Evolutionary conservation across 2,113 vertebrate genomes (phyloP), one percentile per base, ranked within the genome.

Genomic region (Candoia aspera): DNA sequence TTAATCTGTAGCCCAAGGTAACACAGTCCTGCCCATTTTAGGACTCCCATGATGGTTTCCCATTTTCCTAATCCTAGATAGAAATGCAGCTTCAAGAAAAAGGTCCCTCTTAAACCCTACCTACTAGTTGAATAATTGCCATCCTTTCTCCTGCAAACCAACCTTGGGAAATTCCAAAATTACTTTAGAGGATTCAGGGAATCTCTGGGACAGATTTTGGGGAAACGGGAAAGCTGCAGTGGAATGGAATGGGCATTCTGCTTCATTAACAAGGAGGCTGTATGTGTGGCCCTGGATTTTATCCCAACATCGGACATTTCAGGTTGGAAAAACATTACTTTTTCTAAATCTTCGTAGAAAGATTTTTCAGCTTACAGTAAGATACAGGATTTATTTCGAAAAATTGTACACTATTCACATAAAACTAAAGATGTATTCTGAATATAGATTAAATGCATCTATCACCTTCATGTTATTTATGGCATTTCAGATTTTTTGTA

Each of bases 341-440:
- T 60, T 58, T 6, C 19, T 26, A 17, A 64, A 24, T 90, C 37
- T 57, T 83, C 24, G 33, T 37, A 9, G 17, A 54, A 26, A 10
- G 1, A 33, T 2, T 84, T 13, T 93, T 21, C 93, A 93, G 93
- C 92, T 85, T 93, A 92, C 55, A 57, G 21, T 15, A n/a, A 29
- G n/a, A 93, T 73, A 91, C 93, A 46, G 93, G 90, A 88, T 93
- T 96, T 94, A 95, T 94, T 95, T 94, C 95, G 49, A n/a, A 91
- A 94, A 96, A 95, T 53, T 84, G 92, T 95, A 59, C 15, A 55
- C 73, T 46, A 57, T 59, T 84, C 84, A 95, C 93, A 29, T 90
- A 64, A 55, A 88, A 64, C 94, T 92, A 95, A 93, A 95, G 13
- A 23, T 68, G 17, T 91, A 92, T 62, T 93, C 11, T 4, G 89